phyloP scores from a whole-genome alignment of 2,888 invertebrate genomes.

The Archaeoteleia sp. region DNA sequence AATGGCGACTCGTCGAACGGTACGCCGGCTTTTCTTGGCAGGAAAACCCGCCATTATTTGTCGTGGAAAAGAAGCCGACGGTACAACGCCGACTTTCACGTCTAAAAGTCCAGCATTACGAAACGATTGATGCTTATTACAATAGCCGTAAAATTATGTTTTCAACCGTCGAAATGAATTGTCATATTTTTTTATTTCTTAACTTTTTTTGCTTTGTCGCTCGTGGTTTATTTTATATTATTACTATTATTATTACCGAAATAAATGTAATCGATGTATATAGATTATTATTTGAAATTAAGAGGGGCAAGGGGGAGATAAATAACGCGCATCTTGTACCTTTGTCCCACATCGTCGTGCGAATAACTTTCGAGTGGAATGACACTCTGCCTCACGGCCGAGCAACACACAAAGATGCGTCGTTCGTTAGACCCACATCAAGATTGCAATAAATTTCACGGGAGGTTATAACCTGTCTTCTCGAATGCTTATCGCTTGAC shows the following conservation, averaged over 20 bases:
- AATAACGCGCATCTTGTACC: too few relatives aligned
- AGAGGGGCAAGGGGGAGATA: too few relatives aligned
- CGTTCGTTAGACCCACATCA: constrained; percentile 25
- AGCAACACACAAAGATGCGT: constrained; percentile 9
- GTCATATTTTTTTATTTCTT: too few relatives aligned
- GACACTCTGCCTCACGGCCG: neutral
- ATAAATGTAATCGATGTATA: too few relatives aligned
- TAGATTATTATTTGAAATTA: too few relatives aligned
- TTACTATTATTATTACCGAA: too few relatives aligned
- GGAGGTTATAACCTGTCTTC: constrained; percentile 34
- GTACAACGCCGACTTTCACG: constrained; percentile 17
- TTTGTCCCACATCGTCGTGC: neutral
- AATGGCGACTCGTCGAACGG: constrained; percentile 19
- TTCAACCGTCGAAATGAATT: constrained; percentile 25
- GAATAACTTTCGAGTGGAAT: constrained; percentile 7
- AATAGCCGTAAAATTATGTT: constrained; percentile 34
- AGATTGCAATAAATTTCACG: constrained; percentile 32
- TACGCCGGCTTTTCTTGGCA: constrained; percentile 5
- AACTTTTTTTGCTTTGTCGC: neutral
- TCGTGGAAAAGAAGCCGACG: constrained; percentile 1
- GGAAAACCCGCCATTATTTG: constrained; percentile 8
- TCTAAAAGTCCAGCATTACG: constrained; percentile 12
- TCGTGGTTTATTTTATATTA: neutral
- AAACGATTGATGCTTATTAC: constrained; percentile 19
- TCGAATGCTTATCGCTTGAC: constrained; percentile 19